A percentile compares a stretch with the other conserved stretches of the same genome.
These are phyloP conservation scores for Pachyseris speciosa DNA, from an alignment of 64 coral and sea anemone species.

Conservation along the genomic window DNA sequence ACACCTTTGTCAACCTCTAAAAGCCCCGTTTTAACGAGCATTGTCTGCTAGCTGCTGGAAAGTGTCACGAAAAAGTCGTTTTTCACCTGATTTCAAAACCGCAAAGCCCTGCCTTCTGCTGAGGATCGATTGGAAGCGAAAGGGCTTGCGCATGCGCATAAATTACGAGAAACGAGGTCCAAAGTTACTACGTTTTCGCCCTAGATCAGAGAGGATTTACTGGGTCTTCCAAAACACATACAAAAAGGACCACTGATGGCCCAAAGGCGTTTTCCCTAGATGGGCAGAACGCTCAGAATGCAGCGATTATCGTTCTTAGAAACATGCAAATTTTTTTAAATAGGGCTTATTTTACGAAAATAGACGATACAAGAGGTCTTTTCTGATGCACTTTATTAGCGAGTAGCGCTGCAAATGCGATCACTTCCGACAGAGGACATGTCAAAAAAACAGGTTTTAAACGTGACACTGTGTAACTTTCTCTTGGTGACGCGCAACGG, in stretches of 20 bases:
- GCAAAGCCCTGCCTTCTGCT: not conserved
- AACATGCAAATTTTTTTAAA: constrained; percentile 29
- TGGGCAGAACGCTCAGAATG: not conserved
- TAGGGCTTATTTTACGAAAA: constrained; percentile 29
- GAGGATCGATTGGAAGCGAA: not conserved
- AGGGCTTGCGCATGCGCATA: constrained; percentile 32
- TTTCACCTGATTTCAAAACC: constrained; percentile 2
- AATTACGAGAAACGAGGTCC: not conserved
- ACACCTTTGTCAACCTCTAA: constrained; percentile 53
- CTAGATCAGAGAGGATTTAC: not conserved
- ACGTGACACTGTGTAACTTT: not conserved
- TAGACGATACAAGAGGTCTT: constrained; percentile 16
- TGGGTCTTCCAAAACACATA: not conserved
- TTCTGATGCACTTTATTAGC: not conserved
- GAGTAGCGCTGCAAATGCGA: not conserved
- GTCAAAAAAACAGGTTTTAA: constrained; percentile 33
- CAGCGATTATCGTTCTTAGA: not conserved
- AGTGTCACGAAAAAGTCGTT: constrained; percentile 34
- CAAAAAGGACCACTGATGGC: not conserved
- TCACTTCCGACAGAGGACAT: constrained; percentile 6
- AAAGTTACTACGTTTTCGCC: not conserved
- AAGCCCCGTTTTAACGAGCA: constrained; percentile 1
- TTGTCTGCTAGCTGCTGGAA: not conserved
- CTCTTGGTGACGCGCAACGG: not conserved
- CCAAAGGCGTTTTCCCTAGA: not conserved